Evolutionary conservation across 2,888 invertebrate genomes (phyloP).

Genomic region (Platypus cylindrus): DNA sequence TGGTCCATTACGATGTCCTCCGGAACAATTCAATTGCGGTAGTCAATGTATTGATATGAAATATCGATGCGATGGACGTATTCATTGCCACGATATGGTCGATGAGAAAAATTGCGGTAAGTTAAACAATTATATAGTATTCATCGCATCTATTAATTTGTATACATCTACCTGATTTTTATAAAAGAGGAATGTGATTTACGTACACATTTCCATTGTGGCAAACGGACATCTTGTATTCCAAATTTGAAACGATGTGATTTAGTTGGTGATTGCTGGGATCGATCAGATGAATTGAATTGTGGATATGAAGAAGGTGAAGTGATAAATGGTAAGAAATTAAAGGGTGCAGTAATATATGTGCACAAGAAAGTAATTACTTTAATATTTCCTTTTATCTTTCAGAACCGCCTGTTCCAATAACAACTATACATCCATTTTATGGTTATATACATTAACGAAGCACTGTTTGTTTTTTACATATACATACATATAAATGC

Average conservation of each 20-base stretch:
- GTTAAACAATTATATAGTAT: slow-evolving; percentile 22
- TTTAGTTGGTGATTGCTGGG: slow-evolving; percentile 65
- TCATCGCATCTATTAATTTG: too few relatives aligned
- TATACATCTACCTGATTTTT: too few relatives aligned
- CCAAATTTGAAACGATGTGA: slow-evolving; percentile 56
- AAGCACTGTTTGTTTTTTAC: too few relatives aligned
- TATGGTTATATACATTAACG: too few relatives aligned
- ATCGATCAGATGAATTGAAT: slow-evolving; percentile 59
- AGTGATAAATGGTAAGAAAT: too few relatives aligned
- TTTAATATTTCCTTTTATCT: too few relatives aligned
- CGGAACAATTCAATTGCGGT: slow-evolving; percentile 58
- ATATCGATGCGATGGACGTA: slow-evolving; percentile 57
- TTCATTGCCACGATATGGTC: slow-evolving; percentile 61
- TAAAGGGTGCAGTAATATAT: too few relatives aligned
- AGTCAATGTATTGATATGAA: slow-evolving; percentile 53
- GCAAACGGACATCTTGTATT: slow-evolving; percentile 60
- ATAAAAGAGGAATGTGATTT: slow-evolving; percentile 57
- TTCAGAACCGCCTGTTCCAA: too few relatives aligned
- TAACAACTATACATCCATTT: too few relatives aligned
- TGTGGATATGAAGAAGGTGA: slow-evolving; percentile 55
- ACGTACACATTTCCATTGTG: slow-evolving; percentile 57
- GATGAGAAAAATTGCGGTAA: slow-evolving; percentile 64
- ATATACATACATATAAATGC: too few relatives aligned
- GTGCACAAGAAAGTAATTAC: too few relatives aligned
- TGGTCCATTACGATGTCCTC: slow-evolving; percentile 45